Evolutionary conservation across 2,797 vertebrate genomes (phyloP), one percentile per base, ranked within the genome.

Genomic region (Triplophysa yarkandensis): DNA sequence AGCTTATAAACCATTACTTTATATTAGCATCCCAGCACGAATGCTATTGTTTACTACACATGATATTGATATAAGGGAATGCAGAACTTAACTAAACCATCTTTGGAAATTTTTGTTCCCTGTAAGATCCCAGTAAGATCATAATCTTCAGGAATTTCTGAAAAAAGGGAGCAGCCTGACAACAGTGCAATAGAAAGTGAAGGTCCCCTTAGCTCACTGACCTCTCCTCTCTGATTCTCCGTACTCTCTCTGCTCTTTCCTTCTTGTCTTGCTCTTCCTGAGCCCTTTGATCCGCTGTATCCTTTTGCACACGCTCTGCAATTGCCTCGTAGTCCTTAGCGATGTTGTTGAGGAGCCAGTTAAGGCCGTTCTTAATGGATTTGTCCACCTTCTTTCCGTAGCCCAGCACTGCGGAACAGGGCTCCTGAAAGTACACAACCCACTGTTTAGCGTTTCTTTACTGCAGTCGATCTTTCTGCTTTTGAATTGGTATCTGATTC

Each of bases 281-380:
- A 0, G 93, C 93, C 0, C 83, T 94, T 83, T 98, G 97, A 73
- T 97, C 95, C 0, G 82, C 82, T 0, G 94, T 97, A 86, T 98
- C 97, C 83, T 90, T 95, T 86, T 95, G 94, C 83, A 98, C 93
- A 0, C 96, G 94, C 85, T 98, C 95, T 1, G 92, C 83, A 83
- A 98, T 94, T 77, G 88, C 86, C 87, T 98, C 95, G 76, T 94
- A 98, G 85, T 98, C 95, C 84, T 93, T 95, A 84, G 95, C 95
- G 81, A 98, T 97, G 82, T 92, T 95, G 86, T 87, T 92, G 1
- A 98, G 89, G 27, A 98, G 90, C 97, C 96, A 98, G 83, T 87
- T 93, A 80, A 98, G 89, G 11, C 96, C 97, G 55, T 94, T 96
- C 84, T 92, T 96, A 79, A 98, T 98, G 67, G 96, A 96, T 83